Evolutionary conservation across 2,113 vertebrate genomes (phyloP).

Genomic region (Anoura caudifer): DNA sequence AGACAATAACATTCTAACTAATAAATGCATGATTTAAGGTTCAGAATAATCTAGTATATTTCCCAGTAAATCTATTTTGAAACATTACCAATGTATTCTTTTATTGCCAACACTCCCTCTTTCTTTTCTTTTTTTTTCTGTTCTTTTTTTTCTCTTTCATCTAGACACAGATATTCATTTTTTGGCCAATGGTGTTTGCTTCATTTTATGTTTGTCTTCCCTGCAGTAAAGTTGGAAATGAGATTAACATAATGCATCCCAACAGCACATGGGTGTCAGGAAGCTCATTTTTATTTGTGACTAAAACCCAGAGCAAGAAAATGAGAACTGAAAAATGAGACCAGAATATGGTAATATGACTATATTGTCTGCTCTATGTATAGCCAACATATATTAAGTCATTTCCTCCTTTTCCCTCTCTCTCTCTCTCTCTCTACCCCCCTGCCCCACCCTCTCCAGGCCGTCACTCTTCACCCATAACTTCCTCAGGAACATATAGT

Average conservation of each 20-base stretch:
- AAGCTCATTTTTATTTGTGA: slow-evolving; percentile 31
- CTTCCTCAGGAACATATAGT: slow-evolving; percentile 22
- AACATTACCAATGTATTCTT: not conserved
- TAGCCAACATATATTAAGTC: not conserved
- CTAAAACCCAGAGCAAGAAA: not conserved
- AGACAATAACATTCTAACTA: not conserved
- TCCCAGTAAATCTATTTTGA: not conserved
- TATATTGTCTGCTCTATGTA: not conserved
- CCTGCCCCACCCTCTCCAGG: not conserved
- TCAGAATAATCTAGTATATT: not conserved
- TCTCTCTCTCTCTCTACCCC: not conserved
- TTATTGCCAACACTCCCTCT: not conserved
- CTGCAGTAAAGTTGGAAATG: not conserved
- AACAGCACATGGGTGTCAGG: not conserved
- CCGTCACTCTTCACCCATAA: not conserved
- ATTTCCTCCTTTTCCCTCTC: not conserved
- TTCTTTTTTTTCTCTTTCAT: not conserved
- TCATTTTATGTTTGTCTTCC: not conserved
- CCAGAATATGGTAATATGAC: not conserved
- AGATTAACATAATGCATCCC: not conserved
- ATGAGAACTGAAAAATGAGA: not conserved
- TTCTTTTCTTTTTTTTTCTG: not conserved
- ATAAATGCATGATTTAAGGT: not conserved
- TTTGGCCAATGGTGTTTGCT: not conserved
- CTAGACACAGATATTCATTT: not conserved